Base-by-base conservation (phyloP, 2,113 vertebrate species). In the Glaucomys volans region DNA sequence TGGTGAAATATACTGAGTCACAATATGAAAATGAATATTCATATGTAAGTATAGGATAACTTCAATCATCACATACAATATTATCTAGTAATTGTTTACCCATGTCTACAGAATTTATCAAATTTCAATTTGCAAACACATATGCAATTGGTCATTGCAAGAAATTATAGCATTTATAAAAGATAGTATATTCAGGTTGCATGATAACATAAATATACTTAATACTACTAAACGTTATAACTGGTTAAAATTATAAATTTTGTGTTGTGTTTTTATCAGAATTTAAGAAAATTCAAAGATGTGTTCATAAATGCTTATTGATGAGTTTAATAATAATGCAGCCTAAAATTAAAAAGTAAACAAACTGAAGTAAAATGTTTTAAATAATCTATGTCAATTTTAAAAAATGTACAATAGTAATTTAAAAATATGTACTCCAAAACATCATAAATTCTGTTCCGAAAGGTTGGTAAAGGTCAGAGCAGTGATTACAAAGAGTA, bases 401-500 rank as follows among this genome's bases (percentile, higher is more conserved):
- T 86, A 57, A 22, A 0, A 62, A 54, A 35, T 17, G 9, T 8
- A 11, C 26, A 72, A 40, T 22, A 72, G 35, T 76, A 88, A 94
- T 93, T 87, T 52, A 91, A 76, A 83, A 85, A n/a, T 59, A 87
- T 67, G n/a, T 66, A 74, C 20, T 52, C 7, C 0, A 22, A n/a
- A 20, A 50, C 71, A 8, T 12, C 92, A 35, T n/a, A 64, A 69
- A 18, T 54, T 84, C 9, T 88, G 86, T 83, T 16, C 7, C 77
- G 37, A 35, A 59, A 96, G 7, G 5, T 40, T 88, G 57, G 44
- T 87, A 72, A 91, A 87, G 28, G 47, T 11, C 54, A 88, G 7
- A 69, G 11, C 24, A 20, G 81, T 94, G 30, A 93, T 90, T 77
- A 42, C 35, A 93, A 96, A 59, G 11, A 83, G 42, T 67, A 92